Evolutionary conservation across 2,113 vertebrate species (phyloP).

Genomic region (Grantiella picta): DNA sequence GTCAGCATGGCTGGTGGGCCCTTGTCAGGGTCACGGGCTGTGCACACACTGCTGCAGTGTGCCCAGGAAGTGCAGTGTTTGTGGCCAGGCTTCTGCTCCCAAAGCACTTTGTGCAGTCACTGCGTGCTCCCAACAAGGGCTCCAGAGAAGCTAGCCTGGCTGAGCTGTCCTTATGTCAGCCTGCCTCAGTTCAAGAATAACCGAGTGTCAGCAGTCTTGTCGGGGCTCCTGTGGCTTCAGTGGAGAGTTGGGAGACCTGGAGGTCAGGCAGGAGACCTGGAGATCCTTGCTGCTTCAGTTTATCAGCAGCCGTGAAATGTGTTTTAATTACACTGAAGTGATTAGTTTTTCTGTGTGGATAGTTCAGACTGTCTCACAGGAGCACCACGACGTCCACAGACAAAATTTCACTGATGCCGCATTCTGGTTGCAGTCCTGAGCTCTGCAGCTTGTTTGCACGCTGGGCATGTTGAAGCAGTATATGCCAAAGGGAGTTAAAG

Average conservation of each 20-base stretch:
- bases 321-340: background rate
- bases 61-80: background rate
- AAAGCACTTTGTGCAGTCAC: background rate
- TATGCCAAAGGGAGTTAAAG: background rate
- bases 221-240: background rate
- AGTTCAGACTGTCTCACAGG: background rate
- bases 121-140: accelerated
- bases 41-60: accelerated
- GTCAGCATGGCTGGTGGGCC: background rate
- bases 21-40: accelerated
- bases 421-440: background rate
- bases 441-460: background rate
- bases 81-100: background rate
- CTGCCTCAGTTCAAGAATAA: background rate
- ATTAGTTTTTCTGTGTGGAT: background rate
- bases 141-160: background rate
- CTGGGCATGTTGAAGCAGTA: background rate
- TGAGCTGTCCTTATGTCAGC: background rate
- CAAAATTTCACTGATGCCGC: background rate
- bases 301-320: background rate
- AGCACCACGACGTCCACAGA: accelerated
- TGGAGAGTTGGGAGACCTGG: background rate
- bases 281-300: background rate
- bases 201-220: background rate
- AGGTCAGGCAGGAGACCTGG: background rate